These are phyloP conservation scores for Campylorhamphus procurvoides DNA, from an alignment of 2,113 vertebrate species.

Conservation along the genomic window DNA sequence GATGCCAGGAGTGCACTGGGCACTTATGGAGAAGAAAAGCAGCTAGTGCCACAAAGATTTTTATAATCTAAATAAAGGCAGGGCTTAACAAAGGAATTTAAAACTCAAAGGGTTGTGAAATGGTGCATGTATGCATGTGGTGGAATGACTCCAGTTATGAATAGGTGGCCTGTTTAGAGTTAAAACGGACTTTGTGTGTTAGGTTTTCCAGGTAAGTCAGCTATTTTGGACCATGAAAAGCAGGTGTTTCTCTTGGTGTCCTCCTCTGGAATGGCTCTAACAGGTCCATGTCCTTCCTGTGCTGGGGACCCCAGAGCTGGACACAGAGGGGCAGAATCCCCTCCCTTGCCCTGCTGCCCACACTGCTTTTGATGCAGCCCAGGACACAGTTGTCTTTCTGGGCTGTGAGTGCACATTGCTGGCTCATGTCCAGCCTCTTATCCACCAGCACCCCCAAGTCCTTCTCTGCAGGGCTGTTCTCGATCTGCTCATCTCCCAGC, in stretches of 20 bases:
- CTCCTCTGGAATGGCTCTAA: not conserved
- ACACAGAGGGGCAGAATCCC: not conserved
- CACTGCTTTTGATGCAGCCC: not conserved
- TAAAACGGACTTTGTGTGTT: not conserved
- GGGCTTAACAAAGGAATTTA: not conserved
- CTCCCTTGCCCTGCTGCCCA: not conserved
- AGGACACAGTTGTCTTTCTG: not conserved
- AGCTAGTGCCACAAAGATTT: not conserved
- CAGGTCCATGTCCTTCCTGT: not conserved
- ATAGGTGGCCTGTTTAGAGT: not conserved
- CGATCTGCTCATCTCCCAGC: not conserved
- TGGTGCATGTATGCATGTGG: accelerated
- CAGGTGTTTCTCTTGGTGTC: not conserved
- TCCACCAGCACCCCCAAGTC: not conserved
- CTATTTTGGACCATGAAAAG: not conserved
- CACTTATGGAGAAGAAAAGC: not conserved
- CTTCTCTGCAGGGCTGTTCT: not conserved
- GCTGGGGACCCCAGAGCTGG: not conserved
- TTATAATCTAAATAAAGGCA: not conserved
- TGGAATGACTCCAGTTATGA: not conserved
- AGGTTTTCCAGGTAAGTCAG: not conserved
- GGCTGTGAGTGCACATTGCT: not conserved
- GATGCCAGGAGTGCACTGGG: not conserved
- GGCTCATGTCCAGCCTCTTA: too few relatives aligned
- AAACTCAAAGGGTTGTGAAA: not conserved